Conservation (phyloP, 2,797 vertebrate genomes). For the Thalassophryne amazonica region DNA sequence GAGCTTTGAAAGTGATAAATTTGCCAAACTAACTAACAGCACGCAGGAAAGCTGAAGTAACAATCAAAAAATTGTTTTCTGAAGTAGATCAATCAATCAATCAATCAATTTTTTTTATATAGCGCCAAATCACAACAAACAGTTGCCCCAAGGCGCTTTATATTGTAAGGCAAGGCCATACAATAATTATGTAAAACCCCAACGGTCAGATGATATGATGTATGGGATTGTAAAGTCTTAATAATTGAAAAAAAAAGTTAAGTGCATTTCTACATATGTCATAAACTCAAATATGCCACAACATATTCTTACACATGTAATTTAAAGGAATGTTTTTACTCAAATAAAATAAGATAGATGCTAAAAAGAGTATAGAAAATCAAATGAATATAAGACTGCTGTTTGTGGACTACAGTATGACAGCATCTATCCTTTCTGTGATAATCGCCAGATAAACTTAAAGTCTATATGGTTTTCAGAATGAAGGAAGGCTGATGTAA, state of each 20-base stretch:
- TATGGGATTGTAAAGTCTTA: slow-evolving; percentile 50
- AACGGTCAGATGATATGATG: slow-evolving; percentile 49
- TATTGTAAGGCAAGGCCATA: no score
- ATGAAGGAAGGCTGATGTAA: slow-evolving; percentile 32
- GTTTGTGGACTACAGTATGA: not conserved
- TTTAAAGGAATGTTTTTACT: not conserved
- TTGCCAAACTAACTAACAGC: slow-evolving; percentile 75
- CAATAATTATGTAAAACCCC: no score
- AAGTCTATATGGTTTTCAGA: slow-evolving; percentile 2
- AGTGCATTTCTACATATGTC: not conserved
- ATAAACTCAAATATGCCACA: not conserved
- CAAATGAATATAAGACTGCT: not conserved
- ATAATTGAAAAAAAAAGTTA: slow-evolving; percentile 37
- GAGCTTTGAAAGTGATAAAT: slow-evolving; percentile 77
- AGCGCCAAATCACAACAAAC: no score
- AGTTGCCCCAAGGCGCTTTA: no score
- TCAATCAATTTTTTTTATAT: no score
- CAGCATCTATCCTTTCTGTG: not conserved
- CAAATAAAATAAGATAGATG: not conserved
- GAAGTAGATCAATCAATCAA: no score
- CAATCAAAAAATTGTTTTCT: slow-evolving; percentile 69
- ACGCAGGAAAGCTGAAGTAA: slow-evolving; percentile 58
- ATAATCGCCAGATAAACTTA: slow-evolving; percentile 16
- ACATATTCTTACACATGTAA: not conserved
- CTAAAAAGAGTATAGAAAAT: not conserved